Evolutionary conservation across 2,888 invertebrate species (phyloP).

Genomic region (Leptinotarsa haldemani): DNA sequence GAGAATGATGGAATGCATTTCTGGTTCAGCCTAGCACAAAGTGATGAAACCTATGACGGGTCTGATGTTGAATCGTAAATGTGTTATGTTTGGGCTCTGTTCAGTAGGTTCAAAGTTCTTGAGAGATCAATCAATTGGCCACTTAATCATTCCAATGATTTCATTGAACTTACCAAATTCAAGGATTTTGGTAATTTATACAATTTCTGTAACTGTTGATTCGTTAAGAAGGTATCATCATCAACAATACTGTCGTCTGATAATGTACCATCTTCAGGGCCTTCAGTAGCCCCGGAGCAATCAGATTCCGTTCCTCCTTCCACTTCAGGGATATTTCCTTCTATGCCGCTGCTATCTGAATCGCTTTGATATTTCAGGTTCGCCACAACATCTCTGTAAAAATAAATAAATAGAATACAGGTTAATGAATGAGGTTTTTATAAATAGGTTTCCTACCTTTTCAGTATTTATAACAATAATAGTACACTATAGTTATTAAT

Average conservation of each 20-base stretch:
- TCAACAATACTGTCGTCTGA: conserved; percentile 81
- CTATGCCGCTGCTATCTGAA: conserved; percentile 71
- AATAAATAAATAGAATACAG: conserved; percentile 16
- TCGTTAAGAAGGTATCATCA: conserved; percentile 75
- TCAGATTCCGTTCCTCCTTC: conserved; percentile 65
- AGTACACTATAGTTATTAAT: too few relatives aligned
- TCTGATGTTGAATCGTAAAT: too few relatives aligned
- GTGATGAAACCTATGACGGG: too few relatives aligned
- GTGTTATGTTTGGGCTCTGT: too few relatives aligned
- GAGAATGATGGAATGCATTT: too few relatives aligned
- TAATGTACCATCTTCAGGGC: conserved; percentile 73
- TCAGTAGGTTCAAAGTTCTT: too few relatives aligned
- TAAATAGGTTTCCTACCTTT: too few relatives aligned
- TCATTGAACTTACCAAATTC: conserved; percentile 64
- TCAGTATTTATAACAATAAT: too few relatives aligned
- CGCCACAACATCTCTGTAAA: conserved; percentile 76
- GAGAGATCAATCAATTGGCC: too few relatives aligned
- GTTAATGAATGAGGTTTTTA: not conserved
- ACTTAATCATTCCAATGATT: not conserved
- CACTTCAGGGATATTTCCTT: conserved; percentile 63
- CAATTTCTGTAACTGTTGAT: conserved; percentile 66
- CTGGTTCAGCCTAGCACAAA: too few relatives aligned
- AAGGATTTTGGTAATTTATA: conserved; percentile 71
- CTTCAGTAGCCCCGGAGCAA: conserved; percentile 74
- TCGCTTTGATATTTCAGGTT: conserved; percentile 73